Conservation (phyloP, 2,113 vertebrate genomes). For the Salvelinus sp. region DNA sequence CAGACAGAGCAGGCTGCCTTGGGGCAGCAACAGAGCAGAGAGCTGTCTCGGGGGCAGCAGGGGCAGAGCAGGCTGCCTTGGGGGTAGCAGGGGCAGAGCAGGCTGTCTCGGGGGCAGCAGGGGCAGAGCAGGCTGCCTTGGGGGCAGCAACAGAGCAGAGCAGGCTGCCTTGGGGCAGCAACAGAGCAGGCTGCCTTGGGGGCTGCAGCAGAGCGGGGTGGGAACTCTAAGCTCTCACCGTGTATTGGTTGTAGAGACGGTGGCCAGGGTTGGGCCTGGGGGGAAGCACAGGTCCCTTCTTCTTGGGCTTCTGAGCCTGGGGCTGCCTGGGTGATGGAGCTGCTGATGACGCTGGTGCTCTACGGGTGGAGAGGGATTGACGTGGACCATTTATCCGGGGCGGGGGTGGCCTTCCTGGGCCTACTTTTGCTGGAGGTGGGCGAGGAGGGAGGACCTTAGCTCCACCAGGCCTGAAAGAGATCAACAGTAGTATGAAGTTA, state of each 20-base stretch:
- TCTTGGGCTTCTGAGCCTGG: constrained; percentile 72
- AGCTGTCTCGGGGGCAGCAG: too few species aligned
- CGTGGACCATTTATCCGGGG: constrained; percentile 65
- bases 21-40: too few species aligned
- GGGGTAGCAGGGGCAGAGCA: too few species aligned
- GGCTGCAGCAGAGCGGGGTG: not conserved
- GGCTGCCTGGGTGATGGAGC: constrained; percentile 29
- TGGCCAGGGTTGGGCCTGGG: constrained; percentile 92
- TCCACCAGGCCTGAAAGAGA: constrained; percentile 67
- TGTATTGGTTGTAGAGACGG: constrained; percentile 91
- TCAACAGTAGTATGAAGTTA: not conserved
- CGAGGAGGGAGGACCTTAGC: constrained; percentile 77
- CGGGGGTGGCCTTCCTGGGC: constrained; percentile 84
- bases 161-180: not conserved
- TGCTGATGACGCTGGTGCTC: constrained; percentile 17
- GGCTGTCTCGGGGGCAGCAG: too few species aligned
- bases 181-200: not conserved
- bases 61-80: too few species aligned
- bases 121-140: too few species aligned
- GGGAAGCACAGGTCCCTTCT: constrained; percentile 82
- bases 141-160: too few species aligned
- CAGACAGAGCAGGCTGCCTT: too few species aligned
- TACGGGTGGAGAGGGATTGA: constrained; percentile 46
- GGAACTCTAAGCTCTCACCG: constrained; percentile 69
- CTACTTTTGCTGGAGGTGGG: constrained; percentile 77